Base-by-base conservation (phyloP, 2,113 vertebrate species). In the Syrmaticus mikado region DNA sequence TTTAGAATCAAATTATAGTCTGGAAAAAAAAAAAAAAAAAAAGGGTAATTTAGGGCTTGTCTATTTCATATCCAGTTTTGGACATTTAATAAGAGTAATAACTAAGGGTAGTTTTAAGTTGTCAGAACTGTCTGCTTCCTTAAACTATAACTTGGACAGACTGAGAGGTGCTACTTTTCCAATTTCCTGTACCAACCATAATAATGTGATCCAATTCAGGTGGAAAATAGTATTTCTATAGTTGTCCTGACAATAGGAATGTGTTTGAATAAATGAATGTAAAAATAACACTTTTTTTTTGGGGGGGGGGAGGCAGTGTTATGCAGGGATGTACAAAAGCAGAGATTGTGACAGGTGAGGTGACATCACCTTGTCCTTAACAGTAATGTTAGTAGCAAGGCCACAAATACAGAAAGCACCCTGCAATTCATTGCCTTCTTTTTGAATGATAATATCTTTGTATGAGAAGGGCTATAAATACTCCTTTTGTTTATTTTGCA, bases 321-420 rank as follows among this genome's bases (percentile, higher is more conserved):
- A 71, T 36, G 13, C 36, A 90, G 87, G 65, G 76, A 81, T 16
- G 21, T 28, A 80, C n/a, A 87, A 38, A 78, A 79, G 52, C 52
- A 84, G 81, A 92, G 30, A 67, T 28, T 73, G 65, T 38, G 22
- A 76, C 85, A 83, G 78, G 90, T 84, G 83, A 93, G 58, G 83
- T 88, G 91, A 95, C 86, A 93, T 92, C 93, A 93, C 76, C 20
- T 92, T 96, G 94, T 80, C 90, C 89, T 92, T 77, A 93, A 70
- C 13, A 65, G 67, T 80, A 91, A 73, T 43, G 64, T 94, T 91
- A 91, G 87, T 60, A 88, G 38, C 84, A 91, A 79, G 58, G 62
- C 92, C 58, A 38, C 34, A 85, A 52, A 87, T 73, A 81, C 9
- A 91, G 43, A 76, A 87, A 90, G 58, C 57, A 85, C 55, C 60